Evolutionary conservation across 1,140 invertebrate species (phyloP).

Genomic region (Nasonia longicornis): DNA sequence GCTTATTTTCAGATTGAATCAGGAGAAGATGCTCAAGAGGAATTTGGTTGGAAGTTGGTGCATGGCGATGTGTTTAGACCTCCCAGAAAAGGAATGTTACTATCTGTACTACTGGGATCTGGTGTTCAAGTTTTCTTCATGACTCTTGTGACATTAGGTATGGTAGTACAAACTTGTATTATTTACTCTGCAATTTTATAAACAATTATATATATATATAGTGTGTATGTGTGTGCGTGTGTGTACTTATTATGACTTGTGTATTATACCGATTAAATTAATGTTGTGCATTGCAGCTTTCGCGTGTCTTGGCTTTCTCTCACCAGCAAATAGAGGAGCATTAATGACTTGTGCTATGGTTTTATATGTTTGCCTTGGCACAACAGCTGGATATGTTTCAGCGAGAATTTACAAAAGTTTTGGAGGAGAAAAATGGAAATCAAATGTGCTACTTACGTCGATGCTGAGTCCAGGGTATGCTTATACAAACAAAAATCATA

Average conservation of each 20-base stretch:
- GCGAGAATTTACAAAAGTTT: constrained; percentile 98
- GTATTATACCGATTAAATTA: not conserved
- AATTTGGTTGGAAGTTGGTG: constrained; percentile 99
- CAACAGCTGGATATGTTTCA: constrained; percentile 95
- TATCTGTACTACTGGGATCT: constrained; percentile 94
- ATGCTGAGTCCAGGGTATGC: constrained; percentile 93
- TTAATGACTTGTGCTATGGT: constrained; percentile 98
- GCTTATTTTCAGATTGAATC: constrained; percentile 82
- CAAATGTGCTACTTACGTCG: constrained; percentile 95
- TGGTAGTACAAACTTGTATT: not conserved
- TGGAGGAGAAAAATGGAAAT: constrained; percentile 98
- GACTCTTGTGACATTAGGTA: constrained; percentile 78
- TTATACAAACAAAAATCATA: constrained; percentile 31
- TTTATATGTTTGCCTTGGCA: constrained; percentile 94
- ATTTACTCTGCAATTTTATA: not conserved
- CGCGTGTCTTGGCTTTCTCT: constrained; percentile 97
- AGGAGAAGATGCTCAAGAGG: constrained; percentile 97
- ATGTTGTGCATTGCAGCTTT: constrained; percentile 75
- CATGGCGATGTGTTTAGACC: constrained; percentile 96
- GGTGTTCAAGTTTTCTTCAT: constrained; percentile 88
- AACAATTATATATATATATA: constrained; percentile 30
- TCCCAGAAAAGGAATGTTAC: constrained; percentile 95
- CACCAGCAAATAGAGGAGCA: constrained; percentile 97
- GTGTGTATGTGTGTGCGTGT: too few relatives aligned
- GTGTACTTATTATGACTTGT: too few relatives aligned